Conservation (phyloP, 1,140 invertebrate genomes). For the Leptopilina boulardi region DNA sequence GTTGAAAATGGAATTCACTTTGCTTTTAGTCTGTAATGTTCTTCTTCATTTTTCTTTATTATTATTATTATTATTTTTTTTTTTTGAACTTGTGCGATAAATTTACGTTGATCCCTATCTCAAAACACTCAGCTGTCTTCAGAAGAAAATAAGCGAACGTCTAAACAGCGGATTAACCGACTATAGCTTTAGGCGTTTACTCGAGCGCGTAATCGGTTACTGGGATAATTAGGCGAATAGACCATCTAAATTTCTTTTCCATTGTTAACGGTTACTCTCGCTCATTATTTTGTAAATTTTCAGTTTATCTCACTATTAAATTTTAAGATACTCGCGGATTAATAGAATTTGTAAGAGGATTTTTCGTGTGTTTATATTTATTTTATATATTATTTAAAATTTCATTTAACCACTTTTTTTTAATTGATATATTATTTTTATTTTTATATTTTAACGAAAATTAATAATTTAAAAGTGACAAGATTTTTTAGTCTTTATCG, state of each 20-base stretch:
- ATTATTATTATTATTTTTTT: not conserved
- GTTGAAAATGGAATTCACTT: slow-evolving; percentile 24
- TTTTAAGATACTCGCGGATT: not conserved
- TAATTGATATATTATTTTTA: too few relatives aligned
- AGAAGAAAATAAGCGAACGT: slow-evolving; percentile 28
- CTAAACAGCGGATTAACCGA: slow-evolving; percentile 33
- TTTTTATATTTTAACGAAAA: too few relatives aligned
- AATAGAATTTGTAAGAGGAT: not conserved
- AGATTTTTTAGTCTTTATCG: too few relatives aligned
- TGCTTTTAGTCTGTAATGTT: not conserved
- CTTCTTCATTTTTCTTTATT: too few relatives aligned
- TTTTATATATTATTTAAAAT: too few relatives aligned
- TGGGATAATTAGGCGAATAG: slow-evolving; percentile 30
- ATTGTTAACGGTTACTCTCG: slow-evolving; percentile 24
- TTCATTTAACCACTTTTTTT: too few relatives aligned
- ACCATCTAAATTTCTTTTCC: slow-evolving; percentile 27
- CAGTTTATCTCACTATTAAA: not conserved
- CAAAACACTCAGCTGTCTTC: slow-evolving; percentile 28
- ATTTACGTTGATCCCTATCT: slow-evolving; percentile 32
- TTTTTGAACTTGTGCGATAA: slow-evolving; percentile 9
- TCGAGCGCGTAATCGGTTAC: slow-evolving; percentile 33
- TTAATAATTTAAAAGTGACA: too few relatives aligned
- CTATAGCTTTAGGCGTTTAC: slow-evolving; percentile 30
- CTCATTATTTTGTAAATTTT: slow-evolving; percentile 25
- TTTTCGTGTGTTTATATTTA: too few relatives aligned